Base-by-base conservation (phyloP, 2,888 invertebrate species). In the Ypsolopha sequella region DNA sequence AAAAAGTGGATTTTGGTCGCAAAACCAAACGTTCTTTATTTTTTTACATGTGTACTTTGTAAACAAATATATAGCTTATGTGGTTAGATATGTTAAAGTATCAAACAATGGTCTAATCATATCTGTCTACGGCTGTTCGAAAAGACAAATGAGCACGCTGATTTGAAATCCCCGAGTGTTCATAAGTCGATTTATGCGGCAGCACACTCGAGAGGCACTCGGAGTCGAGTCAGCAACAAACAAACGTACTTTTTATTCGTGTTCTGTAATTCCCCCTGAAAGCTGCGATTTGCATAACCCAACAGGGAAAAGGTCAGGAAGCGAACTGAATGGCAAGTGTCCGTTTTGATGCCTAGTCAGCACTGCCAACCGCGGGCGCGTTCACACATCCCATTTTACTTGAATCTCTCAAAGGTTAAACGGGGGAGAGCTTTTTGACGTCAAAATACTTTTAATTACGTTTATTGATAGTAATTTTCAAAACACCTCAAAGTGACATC, bases 281-380 rank as follows among this genome's bases (percentile, higher is more conserved):
- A 68, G 67, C 63, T 67, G 64, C 65, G 73, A 85, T 86, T 86
- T 85, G 82, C 86, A 86, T 86, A 86, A 80, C 84, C 80, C 75
- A 82, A 76, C 80, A 52, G 76, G 79, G 81, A 80, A 82, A 80
- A 85, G 86, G 86, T 86, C 85, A 85, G 85, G 72, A 85, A 85
- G 81, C 79, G 85, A 81, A 84, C 72, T 68, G 73, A 80, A 81
- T 79, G 80, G 81, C 80, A 84, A 85, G 81, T 80, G 84, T 80
- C 80, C 80, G 73, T 75, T 73, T 69, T 76, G 77, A 76, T 76
- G 82, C 69, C 68, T 67, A 76, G 72, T 86, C 84, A 84, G 84
- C 85, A 73, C 56, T 70, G 65, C 68, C 66, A 60, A 66, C 56
- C 68, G 67, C 64, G 60, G 51, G 60, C 58, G 53, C 64, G 68